Evolutionary conservation across 2,888 invertebrate species (phyloP), one percentile per base, ranked within the genome.

Genomic region (Unio pictorum): DNA sequence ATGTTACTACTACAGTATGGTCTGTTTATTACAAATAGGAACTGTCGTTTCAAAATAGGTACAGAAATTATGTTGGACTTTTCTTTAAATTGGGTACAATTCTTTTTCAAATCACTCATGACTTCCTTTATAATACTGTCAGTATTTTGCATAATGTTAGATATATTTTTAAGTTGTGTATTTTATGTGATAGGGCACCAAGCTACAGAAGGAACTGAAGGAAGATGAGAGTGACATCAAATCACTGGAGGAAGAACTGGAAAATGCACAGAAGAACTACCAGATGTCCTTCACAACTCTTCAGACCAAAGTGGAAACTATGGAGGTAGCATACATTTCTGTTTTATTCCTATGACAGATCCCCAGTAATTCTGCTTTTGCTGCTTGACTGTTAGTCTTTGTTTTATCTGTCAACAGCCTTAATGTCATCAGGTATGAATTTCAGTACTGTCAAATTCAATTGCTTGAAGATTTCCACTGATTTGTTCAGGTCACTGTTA

Each of bases 141-240:
- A 11, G 11, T 15, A 45, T 45, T 45, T 64, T 15, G 11, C 18
- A 64, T 18, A 20, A 60, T 23, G 3, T 28, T 59, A 34, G 7
- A 28, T 30, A 28, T 62, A 23, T 71, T 23, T 65, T 26, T 74
- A 28, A 45, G 45, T 15, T 45, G 45, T 45, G 45, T 45, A 45
- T 45, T 45, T 45, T 45, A 17, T 15, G 15, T 56, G 71, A 28
- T 69, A 87, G 87, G 86, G 86, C 30, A 79, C 83, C n/a, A 74
- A 77, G 66, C 74, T 87, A 34, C 87, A 87, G 74, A 79, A 76
- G 56, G 80, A 81, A 30, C 64, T 84, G 26, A 72, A 71, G 28
- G 74, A 78, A 60, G 80, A 83, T 71, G 86, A 86, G 65, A 68
- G 67, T 30, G 79, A 78, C 64, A 82, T 83, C 23, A 60, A 68